Percentiles rank a stretch among this genome's conserved stretches.
These are phyloP conservation scores for Epistrophe eligans DNA, from an alignment of 2,888 invertebrate genomes.

Conservation along the genomic window DNA sequence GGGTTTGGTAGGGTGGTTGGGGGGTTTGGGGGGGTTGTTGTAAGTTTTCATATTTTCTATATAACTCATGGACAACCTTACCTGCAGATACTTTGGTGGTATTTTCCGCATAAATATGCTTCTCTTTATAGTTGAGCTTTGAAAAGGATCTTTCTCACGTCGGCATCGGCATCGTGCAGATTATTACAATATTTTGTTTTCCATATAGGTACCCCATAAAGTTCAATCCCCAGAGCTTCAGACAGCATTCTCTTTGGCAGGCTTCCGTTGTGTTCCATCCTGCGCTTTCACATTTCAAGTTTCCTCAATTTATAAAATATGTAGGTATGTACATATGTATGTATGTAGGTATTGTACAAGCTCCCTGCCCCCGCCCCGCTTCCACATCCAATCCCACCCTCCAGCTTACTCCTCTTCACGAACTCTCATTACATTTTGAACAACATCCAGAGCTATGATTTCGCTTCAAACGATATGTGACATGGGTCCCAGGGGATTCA, in stretches of 20 bases:
- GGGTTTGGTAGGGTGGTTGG: not conserved
- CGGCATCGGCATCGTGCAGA: slow-evolving; percentile 22
- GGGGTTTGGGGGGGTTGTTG: not conserved
- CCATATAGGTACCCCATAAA: not conserved
- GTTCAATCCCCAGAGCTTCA: slow-evolving; percentile 53
- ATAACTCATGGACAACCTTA: slow-evolving; percentile 45
- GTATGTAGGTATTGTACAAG: not conserved
- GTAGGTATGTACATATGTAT: not conserved
- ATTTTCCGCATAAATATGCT: slow-evolving; percentile 59
- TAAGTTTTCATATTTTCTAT: slow-evolving; percentile 34
- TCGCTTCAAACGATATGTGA: slow-evolving; percentile 52
- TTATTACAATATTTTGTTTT: slow-evolving; percentile 62
- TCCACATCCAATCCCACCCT: not conserved
- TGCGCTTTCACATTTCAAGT: slow-evolving; percentile 38
- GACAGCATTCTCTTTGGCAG: slow-evolving; percentile 48
- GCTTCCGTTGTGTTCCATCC: slow-evolving; percentile 39
- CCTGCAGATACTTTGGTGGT: slow-evolving; percentile 49
- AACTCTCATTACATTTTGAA: not conserved
- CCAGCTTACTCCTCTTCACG: not conserved
- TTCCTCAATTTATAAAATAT: slow-evolving; percentile 27
- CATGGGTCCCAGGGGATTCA: slow-evolving; percentile 38
- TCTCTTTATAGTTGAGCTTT: slow-evolving; percentile 52
- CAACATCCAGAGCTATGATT: slow-evolving; percentile 48
- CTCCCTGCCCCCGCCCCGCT: too few species aligned
- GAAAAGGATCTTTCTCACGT: slow-evolving; percentile 52